A percentile compares a stretch with the other conserved stretches of the same genome.
phyloP scores from a whole-genome alignment of 2,113 vertebrate genomes.

The Oryzias javanicus region DNA sequence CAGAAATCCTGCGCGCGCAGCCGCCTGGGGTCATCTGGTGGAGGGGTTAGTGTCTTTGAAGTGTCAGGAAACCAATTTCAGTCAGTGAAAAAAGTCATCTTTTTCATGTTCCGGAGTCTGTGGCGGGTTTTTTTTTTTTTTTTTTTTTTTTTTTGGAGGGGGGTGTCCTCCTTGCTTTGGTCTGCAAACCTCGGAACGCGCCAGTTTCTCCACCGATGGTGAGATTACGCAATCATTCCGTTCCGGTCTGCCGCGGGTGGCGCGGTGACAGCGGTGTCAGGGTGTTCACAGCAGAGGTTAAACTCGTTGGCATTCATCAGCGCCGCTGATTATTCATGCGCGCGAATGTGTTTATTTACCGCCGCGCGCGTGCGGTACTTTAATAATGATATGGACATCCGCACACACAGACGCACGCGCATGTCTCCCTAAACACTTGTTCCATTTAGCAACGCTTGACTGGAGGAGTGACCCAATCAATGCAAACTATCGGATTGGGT shows the following conservation, averaged over 20 bases:
- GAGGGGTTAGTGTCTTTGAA: not conserved
- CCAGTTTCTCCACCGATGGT: not conserved
- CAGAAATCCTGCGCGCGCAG: no score
- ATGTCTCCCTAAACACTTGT: slow-evolving; percentile 12
- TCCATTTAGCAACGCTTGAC: slow-evolving; percentile 38
- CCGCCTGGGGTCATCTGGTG: not conserved
- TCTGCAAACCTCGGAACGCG: not conserved
- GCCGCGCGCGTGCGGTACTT: slow-evolving; percentile 25
- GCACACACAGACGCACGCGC: no score
- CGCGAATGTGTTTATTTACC: slow-evolving; percentile 3
- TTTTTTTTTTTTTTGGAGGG: no score
- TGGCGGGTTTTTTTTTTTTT: no score
- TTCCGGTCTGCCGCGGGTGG: not conserved
- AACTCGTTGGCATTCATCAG: slow-evolving; percentile 37
- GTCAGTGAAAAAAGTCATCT: no score
- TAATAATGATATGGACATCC: slow-evolving; percentile 51
- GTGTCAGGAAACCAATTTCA: not conserved
- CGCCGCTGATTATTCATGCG: slow-evolving; percentile 44
- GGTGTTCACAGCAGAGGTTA: slow-evolving; percentile 44
- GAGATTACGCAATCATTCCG: not conserved
- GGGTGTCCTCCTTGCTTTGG: no score
- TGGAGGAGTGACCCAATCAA: slow-evolving; percentile 37
- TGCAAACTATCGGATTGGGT: slow-evolving; percentile 43
- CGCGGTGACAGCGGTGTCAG: slow-evolving; percentile 30
- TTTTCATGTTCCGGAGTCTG: no score